Evolutionary conservation across 2,888 invertebrate genomes (phyloP), one percentile per base, ranked within the genome.

Genomic region (Pelosia muscerda): DNA sequence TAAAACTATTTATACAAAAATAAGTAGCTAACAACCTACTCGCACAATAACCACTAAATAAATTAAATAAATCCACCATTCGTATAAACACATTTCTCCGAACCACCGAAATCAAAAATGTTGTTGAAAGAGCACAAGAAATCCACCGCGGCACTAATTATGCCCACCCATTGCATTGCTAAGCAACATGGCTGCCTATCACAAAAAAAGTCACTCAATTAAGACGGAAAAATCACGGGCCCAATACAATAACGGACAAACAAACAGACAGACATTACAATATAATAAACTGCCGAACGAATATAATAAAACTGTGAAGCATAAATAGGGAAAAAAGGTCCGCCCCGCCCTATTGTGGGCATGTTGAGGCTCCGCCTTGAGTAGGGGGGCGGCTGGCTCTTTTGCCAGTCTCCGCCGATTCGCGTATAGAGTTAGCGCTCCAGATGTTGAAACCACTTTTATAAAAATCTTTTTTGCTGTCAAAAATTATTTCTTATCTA

Each of bases 181-280:
- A 73, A 72, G 66, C 75, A 78, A 79, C 68, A 81, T 81, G 81
- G 81, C 79, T 66, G 70, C 69, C 73, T 69, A 72, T 80, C 76
- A 82, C 77, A 81, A 78, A 78, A n/a, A 80, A 81, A 79, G 70
- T 74, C 70, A 75, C 79, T 79, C 81, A 88, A 92, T 92, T 87
- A 89, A 90, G 89, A 86, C 85, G 79, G 84, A 79, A 83, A 84
- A 83, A 82, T 79, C 83, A 81, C 80, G 81, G 78, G 78, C 75
- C 75, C 82, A 80, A 82, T 81, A 87, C 88, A 87, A 87, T 87
- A 86, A 88, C 84, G 87, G 87, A 90, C 81, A 86, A 83, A 88
- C 89, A 87, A 88, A 90, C 91, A 89, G 88, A 86, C 87, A 87
- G 78, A 88, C 89, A 89, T 88, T 90, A 92, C 92, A 92, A 89